These are phyloP conservation scores for Aphrophora alni DNA, from an alignment of 2,888 invertebrate genomes.

Conservation along the genomic window DNA sequence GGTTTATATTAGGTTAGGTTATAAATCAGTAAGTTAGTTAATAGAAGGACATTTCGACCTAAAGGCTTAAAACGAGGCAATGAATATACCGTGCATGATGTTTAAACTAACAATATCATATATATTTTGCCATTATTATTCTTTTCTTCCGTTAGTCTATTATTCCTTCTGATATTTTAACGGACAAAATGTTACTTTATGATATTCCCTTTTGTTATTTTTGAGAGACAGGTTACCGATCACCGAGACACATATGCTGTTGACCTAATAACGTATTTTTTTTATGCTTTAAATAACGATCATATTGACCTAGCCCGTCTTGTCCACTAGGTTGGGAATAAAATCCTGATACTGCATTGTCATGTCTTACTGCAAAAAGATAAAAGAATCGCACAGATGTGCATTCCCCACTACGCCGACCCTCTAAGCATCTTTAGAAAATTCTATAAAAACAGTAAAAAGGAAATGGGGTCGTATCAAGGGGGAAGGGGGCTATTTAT, in stretches of 20 bases:
- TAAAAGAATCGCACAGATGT: slow-evolving; percentile 39
- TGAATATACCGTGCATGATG: no score
- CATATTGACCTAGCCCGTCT: not conserved
- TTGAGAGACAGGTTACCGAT: not conserved
- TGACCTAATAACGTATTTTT: not conserved
- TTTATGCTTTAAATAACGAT: not conserved
- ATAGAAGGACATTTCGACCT: no score
- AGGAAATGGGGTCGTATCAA: slow-evolving; percentile 41
- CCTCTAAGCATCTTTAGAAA: slow-evolving; percentile 38
- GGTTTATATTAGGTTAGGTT: no score
- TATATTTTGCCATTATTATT: no score
- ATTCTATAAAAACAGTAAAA: slow-evolving; percentile 43
- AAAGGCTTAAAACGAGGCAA: no score
- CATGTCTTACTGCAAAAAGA: slow-evolving; percentile 31
- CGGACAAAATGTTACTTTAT: not conserved
- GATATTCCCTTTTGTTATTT: not conserved
- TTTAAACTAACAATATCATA: no score
- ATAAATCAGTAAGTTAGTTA: no score
- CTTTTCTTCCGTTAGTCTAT: not conserved
- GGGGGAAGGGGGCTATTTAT: slow-evolving; percentile 39
- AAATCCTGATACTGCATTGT: slow-evolving; percentile 30
- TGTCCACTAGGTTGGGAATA: not conserved
- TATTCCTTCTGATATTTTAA: not conserved
- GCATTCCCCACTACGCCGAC: slow-evolving; percentile 22
- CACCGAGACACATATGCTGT: not conserved